phyloP scores from a whole-genome alignment of 2,113 vertebrate species.

The Hippolais icterina region DNA sequence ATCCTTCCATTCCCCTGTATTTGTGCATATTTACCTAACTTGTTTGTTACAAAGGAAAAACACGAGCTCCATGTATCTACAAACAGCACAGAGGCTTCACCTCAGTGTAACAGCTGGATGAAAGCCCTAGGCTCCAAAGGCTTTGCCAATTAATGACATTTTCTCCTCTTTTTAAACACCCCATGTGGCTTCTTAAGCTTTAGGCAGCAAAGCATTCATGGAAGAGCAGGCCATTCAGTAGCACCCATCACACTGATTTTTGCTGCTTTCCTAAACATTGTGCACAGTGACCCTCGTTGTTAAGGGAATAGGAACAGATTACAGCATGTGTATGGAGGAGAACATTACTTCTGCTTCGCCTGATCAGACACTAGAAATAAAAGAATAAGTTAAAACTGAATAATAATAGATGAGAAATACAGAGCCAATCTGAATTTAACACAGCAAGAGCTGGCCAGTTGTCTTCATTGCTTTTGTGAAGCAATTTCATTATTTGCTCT shows the following conservation, averaged over 20 bases:
- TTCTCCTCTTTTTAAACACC: constrained; percentile 5
- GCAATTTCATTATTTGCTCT: constrained; percentile 22
- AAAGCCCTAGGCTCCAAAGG: background rate
- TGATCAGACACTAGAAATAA: background rate
- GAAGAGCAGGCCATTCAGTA: background rate
- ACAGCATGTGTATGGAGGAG: background rate
- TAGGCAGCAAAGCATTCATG: background rate
- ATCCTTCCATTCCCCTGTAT: background rate
- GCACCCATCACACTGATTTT: constrained; percentile 11
- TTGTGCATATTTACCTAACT: background rate
- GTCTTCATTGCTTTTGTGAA: constrained; percentile 3
- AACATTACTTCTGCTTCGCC: background rate
- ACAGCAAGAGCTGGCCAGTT: background rate
- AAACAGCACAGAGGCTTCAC: background rate
- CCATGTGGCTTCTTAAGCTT: constrained; percentile 8
- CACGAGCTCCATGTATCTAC: background rate
- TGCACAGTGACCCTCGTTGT: background rate
- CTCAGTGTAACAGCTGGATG: background rate
- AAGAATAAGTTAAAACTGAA: background rate
- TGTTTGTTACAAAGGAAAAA: background rate
- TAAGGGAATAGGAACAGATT: background rate
- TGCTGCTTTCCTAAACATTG: background rate
- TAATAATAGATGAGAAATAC: background rate
- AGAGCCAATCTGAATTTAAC: background rate
- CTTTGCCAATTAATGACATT: constrained; percentile 6